Percentiles rank a stretch among this genome's conserved stretches.
Conservation (phyloP, 2,113 vertebrate species). For the Anarrhichthys ocellatus region DNA sequence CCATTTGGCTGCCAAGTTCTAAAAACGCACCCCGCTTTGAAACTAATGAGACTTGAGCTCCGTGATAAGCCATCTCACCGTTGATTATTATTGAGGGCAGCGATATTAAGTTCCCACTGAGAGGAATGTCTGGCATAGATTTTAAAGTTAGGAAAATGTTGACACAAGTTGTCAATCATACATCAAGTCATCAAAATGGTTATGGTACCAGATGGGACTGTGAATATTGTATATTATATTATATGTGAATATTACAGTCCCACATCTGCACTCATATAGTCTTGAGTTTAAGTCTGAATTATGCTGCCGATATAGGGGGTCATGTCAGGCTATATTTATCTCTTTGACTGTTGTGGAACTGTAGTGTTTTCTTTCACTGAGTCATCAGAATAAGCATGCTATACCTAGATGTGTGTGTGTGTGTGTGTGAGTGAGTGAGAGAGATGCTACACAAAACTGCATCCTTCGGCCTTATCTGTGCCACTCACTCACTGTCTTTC, state of each 20-base stretch:
- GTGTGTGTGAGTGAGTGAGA: conserved; percentile 12
- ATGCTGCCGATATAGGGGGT: conserved; percentile 39
- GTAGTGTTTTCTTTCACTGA: conserved; percentile 59
- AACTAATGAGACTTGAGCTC: conserved; percentile 23
- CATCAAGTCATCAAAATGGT: conserved; percentile 10
- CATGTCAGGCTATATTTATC: conserved; percentile 66
- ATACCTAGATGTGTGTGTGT: conserved; percentile 12
- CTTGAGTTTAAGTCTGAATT: conserved; percentile 34
- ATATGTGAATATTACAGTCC: conserved; percentile 1
- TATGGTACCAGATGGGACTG: background rate
- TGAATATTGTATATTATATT: background rate
- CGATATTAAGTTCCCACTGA: background rate
- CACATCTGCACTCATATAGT: background rate
- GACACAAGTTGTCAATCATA: conserved; percentile 1
- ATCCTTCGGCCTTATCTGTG: conserved; percentile 3
- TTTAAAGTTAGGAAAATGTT: conserved; percentile 8
- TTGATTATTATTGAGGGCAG: conserved; percentile 6
- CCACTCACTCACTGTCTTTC: conserved; percentile 20
- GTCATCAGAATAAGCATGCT: conserved; percentile 49
- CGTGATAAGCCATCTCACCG: conserved; percentile 12
- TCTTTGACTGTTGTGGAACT: conserved; percentile 55
- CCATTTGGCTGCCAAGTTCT: conserved; percentile 33
- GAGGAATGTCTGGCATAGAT: background rate
- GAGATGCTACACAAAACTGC: background rate
- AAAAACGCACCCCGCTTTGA: conserved; percentile 36